Base-by-base conservation (phyloP, 2,113 vertebrate genomes). In the Zapornia atra region DNA sequence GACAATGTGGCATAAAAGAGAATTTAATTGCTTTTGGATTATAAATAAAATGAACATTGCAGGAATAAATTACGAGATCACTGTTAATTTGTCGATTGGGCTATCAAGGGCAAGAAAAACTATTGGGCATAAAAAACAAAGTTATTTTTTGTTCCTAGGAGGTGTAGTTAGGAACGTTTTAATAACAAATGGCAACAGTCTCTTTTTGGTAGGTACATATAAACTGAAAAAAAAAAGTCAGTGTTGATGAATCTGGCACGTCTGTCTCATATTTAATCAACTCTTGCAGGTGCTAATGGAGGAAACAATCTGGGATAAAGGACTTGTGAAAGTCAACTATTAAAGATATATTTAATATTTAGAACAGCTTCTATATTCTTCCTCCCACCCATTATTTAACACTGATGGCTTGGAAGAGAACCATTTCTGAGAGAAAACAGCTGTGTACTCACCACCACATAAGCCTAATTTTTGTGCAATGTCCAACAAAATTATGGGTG, bases 11-110 rank as follows among this genome's bases (percentile, higher is more conserved):
- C 97, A 97, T 96, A 97, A 98, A 98, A 97, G 96, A 75, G 72
- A 97, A 97, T 98, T 97, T 98, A 98, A 98, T 98, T 98, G 98
- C 95, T 95, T 97, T 94, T 91, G 88, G 95, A 97, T 98, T 97
- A 98, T 97, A 98, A 98, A 97, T 97, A 98, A 98, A 98, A 97
- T 68, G 92, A 98, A 87, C 96, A 90, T 95, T 95, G 85, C 54
- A 59, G 85, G 95, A 96, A 98, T 97, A 98, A 97, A 98, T 98
- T 95, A 97, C 51, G 9, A 88, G 89, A 97, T 97, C 94, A 71
- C 75, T 71, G 94, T 97, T 98, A 97, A 97, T 98, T 97, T 98
- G 82, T 88, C 59, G 34, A 90, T 86, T 96, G 71, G 78, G 57
- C 75, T 96, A 92, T 96, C 96, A 98, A 98, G 97, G 95, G 96